Base-by-base conservation (phyloP, 1,140 invertebrate species). In the Pemphigus obesinymphae region DNA sequence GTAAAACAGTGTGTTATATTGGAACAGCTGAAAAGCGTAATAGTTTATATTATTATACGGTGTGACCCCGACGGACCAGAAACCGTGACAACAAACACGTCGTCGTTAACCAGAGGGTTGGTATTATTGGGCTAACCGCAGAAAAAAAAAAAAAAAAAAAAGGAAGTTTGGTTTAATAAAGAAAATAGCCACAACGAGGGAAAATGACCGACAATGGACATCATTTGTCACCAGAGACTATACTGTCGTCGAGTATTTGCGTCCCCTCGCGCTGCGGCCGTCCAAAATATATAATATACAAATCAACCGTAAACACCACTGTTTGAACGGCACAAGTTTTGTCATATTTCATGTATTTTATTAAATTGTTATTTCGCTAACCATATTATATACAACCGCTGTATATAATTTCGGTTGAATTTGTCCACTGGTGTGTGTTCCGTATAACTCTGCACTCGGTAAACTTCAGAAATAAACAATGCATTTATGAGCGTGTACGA, bases 171-270 rank as follows among this genome's bases (percentile, higher is more conserved):
- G 75, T 58, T 76, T 76, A 76, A 76, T 76, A 58, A 13, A 58
- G 26, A 63, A 63, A 50, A 73, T 73, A 26, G 76, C 76, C 55
- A 43, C 53, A 43, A 43, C 31, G 26, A 80, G 76, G 76, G 75
- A 78, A 78, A 78, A 50, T 78, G 75, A 80, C 76, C 76, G 58
- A 80, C 76, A 80, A 80, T 80, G 45, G 55, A 80, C 45, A 80
- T 40, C 15, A 45, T 80, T 80, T 80, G 76, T 80, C 76, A 80
- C 5, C n/a, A n/a, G n/a, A n/a, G n/a, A n/a, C n/a, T n/a, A n/a
- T n/a, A n/a, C n/a, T n/a, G n/a, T n/a, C n/a, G n/a, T n/a, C n/a
- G n/a, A n/a, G n/a, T n/a, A n/a, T 78, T 31, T 13, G 63, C 8
- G 23, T 34, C 68, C 23, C 68, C 11, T 23, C 13, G n/a, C 37